Base-by-base conservation (phyloP, 2,888 invertebrate genomes). In the Aporophyla nigra region DNA sequence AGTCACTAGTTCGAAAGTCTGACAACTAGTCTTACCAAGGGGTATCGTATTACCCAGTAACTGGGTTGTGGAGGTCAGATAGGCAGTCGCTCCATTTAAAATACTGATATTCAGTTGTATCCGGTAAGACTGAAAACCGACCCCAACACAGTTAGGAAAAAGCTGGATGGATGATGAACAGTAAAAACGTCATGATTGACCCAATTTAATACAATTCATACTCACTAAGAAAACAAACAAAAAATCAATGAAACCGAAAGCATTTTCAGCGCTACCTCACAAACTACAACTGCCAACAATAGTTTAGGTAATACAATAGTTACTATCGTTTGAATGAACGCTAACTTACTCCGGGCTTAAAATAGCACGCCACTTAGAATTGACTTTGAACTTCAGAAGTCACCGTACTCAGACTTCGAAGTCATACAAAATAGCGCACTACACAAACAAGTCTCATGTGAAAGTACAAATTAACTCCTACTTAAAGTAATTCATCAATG, bases 331-430 rank as follows among this genome's bases (percentile, higher is more conserved):
- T 82, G 76, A 90, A 88, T 89, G 86, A 88, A 89, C 84, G 74
- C 80, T 80, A 88, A 91, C 82, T 90, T 88, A 85, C 80, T 83
- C 77, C 67, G 70, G 40, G 72, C 88, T 87, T 86, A 87, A 91
- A 91, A 91, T 91, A 91, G 89, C 89, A 87, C 76, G 63, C 65
- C 76, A 90, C 86, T 87, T 89, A 83, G 62, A 65, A 88, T 85
- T 91, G 91, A 92, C 92, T 92, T 92, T 91, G 91, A 92, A 91
- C 91, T 91, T 87, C 74, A 85, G 74, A 87, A 90, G 90, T 90
- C 90, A 88, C 84, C 71, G 84, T 82, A 84, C 84, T 84, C 85
- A 86, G 86, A 81, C 86, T 87, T 82, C 77, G 90, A 91, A 91
- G 87, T 83, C 89, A 82, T 84, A 89, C 85, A 90, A 90, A 82